Conservation (phyloP, 2,888 invertebrate species). For the Eupithecia inturbata region DNA sequence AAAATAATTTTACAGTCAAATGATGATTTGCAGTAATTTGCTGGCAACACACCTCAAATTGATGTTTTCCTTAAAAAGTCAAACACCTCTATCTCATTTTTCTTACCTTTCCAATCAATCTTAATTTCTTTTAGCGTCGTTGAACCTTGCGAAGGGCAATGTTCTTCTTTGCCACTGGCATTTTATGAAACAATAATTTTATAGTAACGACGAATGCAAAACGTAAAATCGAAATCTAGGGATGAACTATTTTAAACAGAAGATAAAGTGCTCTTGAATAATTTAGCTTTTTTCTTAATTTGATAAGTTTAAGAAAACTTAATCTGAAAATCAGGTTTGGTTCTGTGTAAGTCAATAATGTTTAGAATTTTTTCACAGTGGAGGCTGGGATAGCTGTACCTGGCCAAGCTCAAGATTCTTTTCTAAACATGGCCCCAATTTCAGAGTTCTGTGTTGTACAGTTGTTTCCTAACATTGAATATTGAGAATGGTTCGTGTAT, state of each 20-base stretch:
- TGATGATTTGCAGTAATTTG: background rate
- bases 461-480: too few species aligned
- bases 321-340: too few species aligned
- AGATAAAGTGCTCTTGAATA: too few species aligned
- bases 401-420: too few species aligned
- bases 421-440: too few species aligned
- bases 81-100: conserved; percentile 25
- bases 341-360: too few species aligned
- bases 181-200: conserved; percentile 1
- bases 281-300: too few species aligned
- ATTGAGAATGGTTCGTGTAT: background rate
- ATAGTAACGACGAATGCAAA: background rate
- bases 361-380: too few species aligned
- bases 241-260: too few species aligned
- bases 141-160: conserved; percentile 31
- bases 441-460: too few species aligned
- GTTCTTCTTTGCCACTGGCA: conserved; percentile 7
- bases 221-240: background rate
- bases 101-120: conserved; percentile 36
- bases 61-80: conserved; percentile 29
- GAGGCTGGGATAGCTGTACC: too few species aligned
- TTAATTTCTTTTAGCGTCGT: conserved; percentile 31
- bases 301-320: too few species aligned
- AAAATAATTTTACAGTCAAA: background rate
- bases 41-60: conserved; percentile 5